phyloP scores from a whole-genome alignment of 2,113 vertebrate species.

The Empidonax alnorum region DNA sequence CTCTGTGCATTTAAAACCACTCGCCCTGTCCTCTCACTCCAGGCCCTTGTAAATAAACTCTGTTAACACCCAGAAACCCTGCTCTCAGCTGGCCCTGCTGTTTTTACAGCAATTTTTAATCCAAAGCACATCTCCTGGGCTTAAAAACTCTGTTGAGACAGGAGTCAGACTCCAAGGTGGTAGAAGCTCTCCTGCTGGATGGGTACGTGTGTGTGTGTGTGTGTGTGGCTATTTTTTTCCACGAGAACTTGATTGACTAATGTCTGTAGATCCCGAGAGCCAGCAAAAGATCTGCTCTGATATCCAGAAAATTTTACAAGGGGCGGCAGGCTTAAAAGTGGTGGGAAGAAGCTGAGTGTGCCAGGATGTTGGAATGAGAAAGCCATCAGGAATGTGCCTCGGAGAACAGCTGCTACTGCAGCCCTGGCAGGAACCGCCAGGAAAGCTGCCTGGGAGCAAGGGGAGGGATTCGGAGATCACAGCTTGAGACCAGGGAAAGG shows the following conservation, averaged over 20 bases:
- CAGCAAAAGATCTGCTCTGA: slow-evolving; percentile 76
- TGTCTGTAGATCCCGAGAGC: slow-evolving; percentile 77
- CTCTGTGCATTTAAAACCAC: not conserved
- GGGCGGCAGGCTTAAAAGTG: slow-evolving; percentile 83
- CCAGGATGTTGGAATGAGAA: slow-evolving; percentile 88
- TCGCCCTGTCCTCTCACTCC: not conserved
- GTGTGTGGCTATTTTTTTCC: not conserved
- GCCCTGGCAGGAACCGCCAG: slow-evolving; percentile 66
- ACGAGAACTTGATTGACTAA: slow-evolving; percentile 76
- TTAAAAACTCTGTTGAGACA: not conserved
- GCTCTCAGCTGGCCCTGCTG: not conserved
- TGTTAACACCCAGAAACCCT: not conserved
- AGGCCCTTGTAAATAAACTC: fast-evolving
- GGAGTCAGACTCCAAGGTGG: not conserved
- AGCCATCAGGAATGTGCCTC: slow-evolving; percentile 88
- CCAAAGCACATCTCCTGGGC: not conserved
- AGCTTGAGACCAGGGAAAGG: not conserved
- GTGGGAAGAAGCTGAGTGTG: slow-evolving; percentile 83
- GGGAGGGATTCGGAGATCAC: not conserved
- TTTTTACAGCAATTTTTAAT: not conserved
- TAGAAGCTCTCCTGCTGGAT: not conserved
- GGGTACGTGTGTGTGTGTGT: not conserved
- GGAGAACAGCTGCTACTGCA: slow-evolving; percentile 87
- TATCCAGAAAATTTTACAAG: slow-evolving; percentile 88
- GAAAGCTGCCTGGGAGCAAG: slow-evolving; percentile 30